Evolutionary conservation across 23 tunicate species (phyloP), one percentile per base, ranked within the genome.

Genomic region (Clavelina lepadiformis): DNA sequence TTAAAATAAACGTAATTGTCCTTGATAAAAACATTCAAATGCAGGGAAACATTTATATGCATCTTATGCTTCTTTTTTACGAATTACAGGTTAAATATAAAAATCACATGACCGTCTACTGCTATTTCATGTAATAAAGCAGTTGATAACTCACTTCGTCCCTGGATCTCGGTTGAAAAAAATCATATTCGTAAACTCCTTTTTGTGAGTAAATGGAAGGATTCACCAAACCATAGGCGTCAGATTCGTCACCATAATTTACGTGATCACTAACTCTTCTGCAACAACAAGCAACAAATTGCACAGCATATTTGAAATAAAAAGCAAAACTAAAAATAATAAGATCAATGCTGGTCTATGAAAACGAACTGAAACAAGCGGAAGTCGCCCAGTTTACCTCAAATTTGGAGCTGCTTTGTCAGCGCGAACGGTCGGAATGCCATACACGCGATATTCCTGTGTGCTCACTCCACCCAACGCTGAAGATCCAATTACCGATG

Each of bases 191-290:
- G 35, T 72, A 77, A 58, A 86, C 78, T 26, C 95, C 95, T 46
- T 74, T 71, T 11, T 81, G 65, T 22, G 95, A 86, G 33, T 77
- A 78, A 7, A 77, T 65, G 15, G 85, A 75, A 7, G 95, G 95
- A 35, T 72, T 86, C 1, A 86, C 75, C 35, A 86, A 35, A 25
- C 85, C 95, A 38, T 65, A 78, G 13, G 95, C 95, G 37, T 86
- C 95, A 5, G 85, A 77, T 51, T 86, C 95, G 51, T 86, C 95
- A 8, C 95, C 95, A 63, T 86, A 86, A 32, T 86, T 86, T 24
- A 82, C 82, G 15, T 33, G 63, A 36, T 86, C 95, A 51, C 95
- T 60, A 35, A 86, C 95, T 24, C 95, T 67, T 41, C 95, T 86
- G 67, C 5, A 56, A 38, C 15, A 24, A 15, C 5, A 60, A 60